Evolutionary conservation across 2,113 vertebrate genomes (phyloP).

Genomic region (Cryptotis parvus): DNA sequence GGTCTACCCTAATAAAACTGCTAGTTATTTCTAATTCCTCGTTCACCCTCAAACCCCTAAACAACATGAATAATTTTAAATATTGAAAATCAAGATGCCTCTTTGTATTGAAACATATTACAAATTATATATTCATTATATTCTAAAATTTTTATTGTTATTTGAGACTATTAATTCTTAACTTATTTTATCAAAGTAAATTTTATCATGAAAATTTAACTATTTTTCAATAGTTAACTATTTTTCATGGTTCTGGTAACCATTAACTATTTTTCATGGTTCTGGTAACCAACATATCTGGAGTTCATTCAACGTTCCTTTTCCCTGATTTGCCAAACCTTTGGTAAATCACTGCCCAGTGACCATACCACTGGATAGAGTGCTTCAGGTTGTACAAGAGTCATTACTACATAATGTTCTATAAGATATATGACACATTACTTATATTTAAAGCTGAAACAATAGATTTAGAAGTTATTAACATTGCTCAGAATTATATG

Average conservation of each 20-base stretch:
- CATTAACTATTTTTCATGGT: neutral
- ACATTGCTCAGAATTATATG: neutral
- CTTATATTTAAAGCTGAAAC: neutral
- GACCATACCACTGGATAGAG: neutral
- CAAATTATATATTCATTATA: neutral
- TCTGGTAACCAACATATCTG: neutral
- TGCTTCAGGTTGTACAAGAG: neutral
- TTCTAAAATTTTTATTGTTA: neutral
- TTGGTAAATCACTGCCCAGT: neutral
- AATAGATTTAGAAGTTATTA: neutral
- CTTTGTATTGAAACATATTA: neutral
- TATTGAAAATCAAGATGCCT: neutral
- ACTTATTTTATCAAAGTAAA: constrained; percentile 14
- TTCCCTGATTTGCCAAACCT: neutral
- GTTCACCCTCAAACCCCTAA: neutral
- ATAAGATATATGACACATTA: neutral
- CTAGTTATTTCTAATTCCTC: no score
- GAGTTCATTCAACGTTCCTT: neutral
- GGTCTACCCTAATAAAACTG: no score
- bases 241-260: neutral
- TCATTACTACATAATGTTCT: neutral
- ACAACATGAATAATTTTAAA: neutral
- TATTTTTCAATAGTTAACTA: neutral
- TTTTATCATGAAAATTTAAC: no score
- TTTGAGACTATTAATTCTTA: neutral